Evolutionary conservation across 1,140 invertebrate genomes (phyloP).

Genomic region (Palaemon carinicauda): DNA sequence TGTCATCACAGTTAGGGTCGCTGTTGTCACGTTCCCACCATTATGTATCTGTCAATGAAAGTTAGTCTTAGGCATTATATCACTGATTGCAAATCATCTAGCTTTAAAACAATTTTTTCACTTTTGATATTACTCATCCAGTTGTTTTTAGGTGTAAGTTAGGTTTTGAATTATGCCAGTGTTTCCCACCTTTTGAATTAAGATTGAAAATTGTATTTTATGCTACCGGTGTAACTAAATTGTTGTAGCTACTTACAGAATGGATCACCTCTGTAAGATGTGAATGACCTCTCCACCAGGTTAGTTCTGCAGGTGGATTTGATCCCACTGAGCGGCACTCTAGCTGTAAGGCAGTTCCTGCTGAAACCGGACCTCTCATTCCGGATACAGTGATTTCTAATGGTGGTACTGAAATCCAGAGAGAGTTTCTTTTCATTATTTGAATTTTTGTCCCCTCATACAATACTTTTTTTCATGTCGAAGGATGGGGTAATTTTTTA

Average conservation of each 20-base stretch:
- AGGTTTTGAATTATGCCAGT: too few species aligned
- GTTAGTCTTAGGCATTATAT: neutral
- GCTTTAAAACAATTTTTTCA: too few species aligned
- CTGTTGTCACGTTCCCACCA: constrained; percentile 24
- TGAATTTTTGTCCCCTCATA: neutral
- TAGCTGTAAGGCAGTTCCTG: neutral
- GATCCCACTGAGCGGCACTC: constrained; percentile 3
- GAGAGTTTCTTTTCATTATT: neutral
- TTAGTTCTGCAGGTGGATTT: neutral
- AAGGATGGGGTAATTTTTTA: too few species aligned
- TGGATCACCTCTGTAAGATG: neutral
- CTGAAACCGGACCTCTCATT: neutral
- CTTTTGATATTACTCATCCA: too few species aligned
- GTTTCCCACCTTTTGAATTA: too few species aligned
- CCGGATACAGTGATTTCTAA: neutral
- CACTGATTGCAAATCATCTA: too few species aligned
- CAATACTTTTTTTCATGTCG: too few species aligned
- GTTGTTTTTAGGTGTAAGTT: too few species aligned
- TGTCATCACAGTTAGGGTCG: constrained; percentile 3
- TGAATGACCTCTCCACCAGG: constrained; percentile 6
- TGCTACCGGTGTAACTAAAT: neutral
- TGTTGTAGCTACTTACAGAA: neutral
- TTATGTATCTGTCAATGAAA: neutral
- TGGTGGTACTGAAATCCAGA: neutral
- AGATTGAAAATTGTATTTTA: neutral